Evolutionary conservation across 2,797 vertebrate species (phyloP), one percentile per base, ranked within the genome.

Genomic region (Silurus lanzhouensis): DNA sequence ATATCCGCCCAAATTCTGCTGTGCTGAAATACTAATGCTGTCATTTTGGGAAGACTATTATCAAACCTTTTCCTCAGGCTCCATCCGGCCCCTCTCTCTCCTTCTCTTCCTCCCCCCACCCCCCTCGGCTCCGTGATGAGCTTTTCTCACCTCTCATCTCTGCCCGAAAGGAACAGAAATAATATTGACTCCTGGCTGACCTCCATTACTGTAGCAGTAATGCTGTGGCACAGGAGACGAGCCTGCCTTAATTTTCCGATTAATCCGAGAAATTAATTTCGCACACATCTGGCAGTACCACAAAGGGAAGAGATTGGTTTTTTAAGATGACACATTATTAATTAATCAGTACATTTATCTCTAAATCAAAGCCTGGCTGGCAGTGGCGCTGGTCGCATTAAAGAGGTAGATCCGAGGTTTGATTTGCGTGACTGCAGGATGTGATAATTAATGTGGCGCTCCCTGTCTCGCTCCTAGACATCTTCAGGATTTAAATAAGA

Each of bases 131-230:
- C 92, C 89, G 87, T 94, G 94, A 95, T 95, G 94, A 95, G 95
- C 94, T 96, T 95, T 95, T 94, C 95, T 96, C 95, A 95, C 95
- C 95, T 96, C 93, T 94, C 90, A 91, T 95, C 95, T 92, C 89
- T 91, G 94, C 93, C 93, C 90, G 92, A 95, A 93, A 95, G 93
- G 94, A 95, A 95, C 95, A 95, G 93, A 95, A 95, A 95, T 96
- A 94, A 96, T 96, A 95, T 95, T 95, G 95, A 96, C 95, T 95
- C 94, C 93, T 93, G 91, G 89, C 92, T 95, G 95, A 96, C 95
- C 95, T 91, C 95, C 93, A 96, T 96, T 96, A 96, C 95, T 93
- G 94, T 93, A 94, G 94, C 95, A 95, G 95, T 95, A 94, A 95
- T 93, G 91, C 93, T 89, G 92, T 91, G 91, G 88, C 91, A 87